phyloP scores from a whole-genome alignment of 2,888 invertebrate species.

The Chrysodeixis includens region DNA sequence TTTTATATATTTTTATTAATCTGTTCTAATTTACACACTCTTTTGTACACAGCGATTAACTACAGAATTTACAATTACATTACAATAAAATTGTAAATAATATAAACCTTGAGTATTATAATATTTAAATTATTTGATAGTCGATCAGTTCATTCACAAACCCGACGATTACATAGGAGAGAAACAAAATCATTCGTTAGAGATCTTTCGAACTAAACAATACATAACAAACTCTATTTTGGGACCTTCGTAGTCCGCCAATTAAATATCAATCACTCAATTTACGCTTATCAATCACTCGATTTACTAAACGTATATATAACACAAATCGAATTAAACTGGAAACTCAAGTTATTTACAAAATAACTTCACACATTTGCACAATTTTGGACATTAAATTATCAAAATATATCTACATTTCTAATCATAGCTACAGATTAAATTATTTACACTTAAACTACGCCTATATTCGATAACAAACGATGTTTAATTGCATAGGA shows the following conservation, averaged over 20 bases:
- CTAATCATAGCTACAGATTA: conserved; percentile 36
- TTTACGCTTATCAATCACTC: not conserved
- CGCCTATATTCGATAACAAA: conserved; percentile 32
- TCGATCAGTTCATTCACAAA: conserved; percentile 46
- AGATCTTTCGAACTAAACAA: conserved; percentile 47
- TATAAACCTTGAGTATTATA: conserved; percentile 54
- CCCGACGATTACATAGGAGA: conserved; percentile 29
- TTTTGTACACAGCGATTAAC: conserved; percentile 66
- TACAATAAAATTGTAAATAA: conserved; percentile 57
- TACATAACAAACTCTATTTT: not conserved
- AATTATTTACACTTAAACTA: conserved; percentile 55
- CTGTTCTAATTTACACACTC: conserved; percentile 65
- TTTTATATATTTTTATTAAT: conserved; percentile 53
- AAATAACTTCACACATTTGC: conserved; percentile 47
- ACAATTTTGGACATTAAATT: conserved; percentile 39
- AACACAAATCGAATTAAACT: conserved; percentile 9
- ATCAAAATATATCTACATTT: conserved; percentile 48
- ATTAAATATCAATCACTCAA: not conserved
- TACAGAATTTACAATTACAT: conserved; percentile 60
- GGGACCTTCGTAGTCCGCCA: not conserved
- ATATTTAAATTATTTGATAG: conserved; percentile 40
- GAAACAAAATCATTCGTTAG: conserved; percentile 46
- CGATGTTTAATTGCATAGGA: conserved; percentile 34
- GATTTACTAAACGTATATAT: not conserved
- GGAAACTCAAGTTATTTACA: conserved; percentile 51